phyloP scores from a whole-genome alignment of 2,797 vertebrate species.

The Siniperca scherzeri region DNA sequence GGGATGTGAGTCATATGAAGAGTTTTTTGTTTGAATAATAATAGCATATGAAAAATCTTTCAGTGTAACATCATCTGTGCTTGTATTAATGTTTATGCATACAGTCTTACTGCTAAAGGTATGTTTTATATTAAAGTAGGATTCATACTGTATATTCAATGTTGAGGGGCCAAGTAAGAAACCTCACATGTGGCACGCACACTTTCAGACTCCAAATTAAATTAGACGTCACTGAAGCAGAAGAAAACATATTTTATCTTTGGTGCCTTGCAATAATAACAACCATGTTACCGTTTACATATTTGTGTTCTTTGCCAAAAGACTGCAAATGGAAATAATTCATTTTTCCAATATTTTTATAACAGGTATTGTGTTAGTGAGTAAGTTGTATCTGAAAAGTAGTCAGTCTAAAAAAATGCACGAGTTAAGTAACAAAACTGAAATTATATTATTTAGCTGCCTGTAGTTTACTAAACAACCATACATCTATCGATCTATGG shows the following conservation, averaged over 20 bases:
- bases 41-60: conserved; percentile 22
- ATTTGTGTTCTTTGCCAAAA: not conserved
- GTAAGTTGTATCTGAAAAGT: not conserved
- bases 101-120: conserved; percentile 4
- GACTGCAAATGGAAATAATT: not conserved
- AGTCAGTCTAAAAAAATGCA: not conserved
- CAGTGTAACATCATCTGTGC: conserved; percentile 10
- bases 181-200: conserved; percentile 27
- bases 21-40: conserved; percentile 49
- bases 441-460: not conserved
- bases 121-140: conserved; percentile 36
- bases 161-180: conserved; percentile 9
- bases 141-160: not conserved
- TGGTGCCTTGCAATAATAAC: conserved; percentile 13
- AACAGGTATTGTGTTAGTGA: not conserved
- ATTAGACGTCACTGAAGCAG: conserved; percentile 13
- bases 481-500: not conserved
- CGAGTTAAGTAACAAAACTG: not conserved
- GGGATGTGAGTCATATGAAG: conserved; percentile 39
- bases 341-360: not conserved
- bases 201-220: conserved; percentile 23
- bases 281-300: conserved; percentile 3
- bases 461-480: not conserved
- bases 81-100: conserved; percentile 28
- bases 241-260: conserved; percentile 30